These are phyloP conservation scores for Urocynchramus pylzowi DNA, from an alignment of 2,113 vertebrate genomes.

Conservation along the genomic window DNA sequence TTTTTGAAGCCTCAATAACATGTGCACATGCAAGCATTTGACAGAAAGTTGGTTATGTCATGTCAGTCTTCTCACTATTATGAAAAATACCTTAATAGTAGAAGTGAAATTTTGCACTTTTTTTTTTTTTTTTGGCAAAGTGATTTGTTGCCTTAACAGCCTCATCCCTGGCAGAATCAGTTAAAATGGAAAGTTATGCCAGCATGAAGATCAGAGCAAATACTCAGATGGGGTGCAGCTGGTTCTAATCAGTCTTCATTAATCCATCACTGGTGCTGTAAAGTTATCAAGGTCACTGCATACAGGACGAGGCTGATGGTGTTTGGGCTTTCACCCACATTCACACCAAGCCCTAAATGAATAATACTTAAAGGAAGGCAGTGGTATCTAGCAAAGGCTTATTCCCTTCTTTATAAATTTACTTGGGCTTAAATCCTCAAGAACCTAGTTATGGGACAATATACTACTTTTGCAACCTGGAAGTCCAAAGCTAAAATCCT, in stretches of 20 bases:
- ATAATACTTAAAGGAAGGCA: background rate
- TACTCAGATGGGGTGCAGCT: constrained; percentile 62
- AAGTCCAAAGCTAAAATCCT: background rate
- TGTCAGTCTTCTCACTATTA: constrained; percentile 9
- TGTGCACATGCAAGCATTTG: background rate
- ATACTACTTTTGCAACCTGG: background rate
- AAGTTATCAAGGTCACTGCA: constrained; percentile 70
- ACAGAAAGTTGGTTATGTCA: constrained; percentile 4
- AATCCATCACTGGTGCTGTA: constrained; percentile 73
- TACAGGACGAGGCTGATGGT: background rate
- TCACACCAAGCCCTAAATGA: background rate
- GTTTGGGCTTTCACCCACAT: background rate
- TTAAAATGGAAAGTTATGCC: constrained; percentile 71
- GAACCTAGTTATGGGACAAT: background rate
- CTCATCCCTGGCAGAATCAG: constrained; percentile 58
- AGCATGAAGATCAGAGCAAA: constrained; percentile 76
- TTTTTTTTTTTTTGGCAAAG: constrained; percentile 4
- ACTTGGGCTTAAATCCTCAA: background rate
- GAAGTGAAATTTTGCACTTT: constrained; percentile 29
- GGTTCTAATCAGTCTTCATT: constrained; percentile 76
- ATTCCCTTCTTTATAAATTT: background rate
- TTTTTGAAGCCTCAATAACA: background rate
- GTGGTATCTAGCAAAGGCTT: background rate
- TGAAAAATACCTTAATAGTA: constrained; percentile 27
- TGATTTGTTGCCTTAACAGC: constrained; percentile 69